Conservation (phyloP, 2,888 invertebrate genomes). For the Cantharis flavilabris region DNA sequence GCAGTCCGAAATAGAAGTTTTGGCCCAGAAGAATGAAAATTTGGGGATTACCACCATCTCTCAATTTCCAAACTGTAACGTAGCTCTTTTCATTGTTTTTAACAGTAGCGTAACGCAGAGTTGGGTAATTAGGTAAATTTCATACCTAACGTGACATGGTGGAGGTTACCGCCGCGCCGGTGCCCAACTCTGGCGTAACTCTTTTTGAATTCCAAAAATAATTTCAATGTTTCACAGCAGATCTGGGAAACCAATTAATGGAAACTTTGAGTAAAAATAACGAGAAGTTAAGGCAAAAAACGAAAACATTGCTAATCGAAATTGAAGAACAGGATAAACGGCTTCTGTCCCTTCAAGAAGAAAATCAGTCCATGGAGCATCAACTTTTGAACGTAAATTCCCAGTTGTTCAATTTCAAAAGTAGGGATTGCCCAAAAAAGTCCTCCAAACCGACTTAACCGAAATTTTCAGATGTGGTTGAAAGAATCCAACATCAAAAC, state of each 20-base stretch:
- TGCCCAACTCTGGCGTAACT: too few species aligned
- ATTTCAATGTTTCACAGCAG: background rate
- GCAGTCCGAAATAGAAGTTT: slow-evolving; percentile 45
- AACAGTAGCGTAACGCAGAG: background rate
- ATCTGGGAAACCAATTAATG: slow-evolving; percentile 5
- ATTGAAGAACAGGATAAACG: slow-evolving; percentile 44
- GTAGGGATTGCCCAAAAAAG: slow-evolving; percentile 25
- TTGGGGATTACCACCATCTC: slow-evolving; percentile 14
- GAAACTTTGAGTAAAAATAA: slow-evolving; percentile 45
- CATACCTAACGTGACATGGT: too few species aligned
- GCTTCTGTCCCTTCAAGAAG: slow-evolving; percentile 40
- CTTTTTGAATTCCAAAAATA: background rate
- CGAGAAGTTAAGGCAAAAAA: slow-evolving; percentile 43
- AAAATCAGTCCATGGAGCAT: slow-evolving; percentile 42
- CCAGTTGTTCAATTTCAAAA: slow-evolving; percentile 43
- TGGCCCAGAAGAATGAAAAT: slow-evolving; percentile 45
- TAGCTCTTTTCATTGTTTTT: background rate
- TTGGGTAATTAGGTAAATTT: background rate
- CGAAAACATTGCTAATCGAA: slow-evolving; percentile 37
- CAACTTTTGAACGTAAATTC: slow-evolving; percentile 39
- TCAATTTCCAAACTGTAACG: background rate
- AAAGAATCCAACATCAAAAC: slow-evolving; percentile 41
- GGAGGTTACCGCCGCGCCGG: too few species aligned
- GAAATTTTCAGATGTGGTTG: slow-evolving; percentile 34
- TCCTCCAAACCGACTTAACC: background rate